phyloP scores from a whole-genome alignment of 37 sponge, comb jelly and placozoan species.

The Theonella swinhoei region DNA sequence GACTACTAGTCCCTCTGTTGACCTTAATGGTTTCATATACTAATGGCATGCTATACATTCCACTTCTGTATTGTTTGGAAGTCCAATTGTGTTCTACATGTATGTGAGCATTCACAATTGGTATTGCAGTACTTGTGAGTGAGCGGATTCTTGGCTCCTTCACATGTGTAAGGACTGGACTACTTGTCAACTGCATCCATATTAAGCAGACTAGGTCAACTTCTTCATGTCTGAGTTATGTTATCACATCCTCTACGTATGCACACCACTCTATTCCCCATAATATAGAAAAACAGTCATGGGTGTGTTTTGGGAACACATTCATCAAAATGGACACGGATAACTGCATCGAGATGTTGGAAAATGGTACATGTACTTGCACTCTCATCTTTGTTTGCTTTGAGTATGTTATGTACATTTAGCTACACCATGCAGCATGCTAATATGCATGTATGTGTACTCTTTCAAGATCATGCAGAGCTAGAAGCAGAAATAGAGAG shows the following conservation, averaged over 20 bases:
- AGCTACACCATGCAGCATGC: background rate
- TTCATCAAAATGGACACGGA: slow-evolving; percentile 72
- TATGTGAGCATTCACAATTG: too few species aligned
- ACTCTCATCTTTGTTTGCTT: background rate
- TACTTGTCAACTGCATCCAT: too few species aligned
- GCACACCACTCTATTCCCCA: background rate
- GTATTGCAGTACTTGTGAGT: too few species aligned
- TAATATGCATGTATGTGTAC: background rate
- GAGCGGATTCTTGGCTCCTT: too few species aligned
- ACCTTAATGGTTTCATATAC: too few species aligned
- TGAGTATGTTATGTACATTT: background rate
- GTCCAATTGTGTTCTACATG: too few species aligned
- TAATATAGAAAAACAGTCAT: slow-evolving; percentile 21
- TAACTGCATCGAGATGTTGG: slow-evolving; percentile 43
- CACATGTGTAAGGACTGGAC: too few species aligned
- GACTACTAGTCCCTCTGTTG: too few species aligned
- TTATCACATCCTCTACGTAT: background rate
- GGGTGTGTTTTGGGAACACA: slow-evolving; percentile 84
- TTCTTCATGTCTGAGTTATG: background rate
- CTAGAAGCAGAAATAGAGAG: slow-evolving; percentile 57
- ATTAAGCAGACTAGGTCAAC: too few species aligned
- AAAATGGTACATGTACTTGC: slow-evolving; percentile 64
- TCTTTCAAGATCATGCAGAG: slow-evolving; percentile 37
- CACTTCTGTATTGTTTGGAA: too few species aligned
- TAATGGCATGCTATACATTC: too few species aligned